A percentile compares a stretch with the other conserved stretches of the same genome.
phyloP scores from a whole-genome alignment of 2,797 vertebrate genomes.

The Pseudocheirus occidentalis region DNA sequence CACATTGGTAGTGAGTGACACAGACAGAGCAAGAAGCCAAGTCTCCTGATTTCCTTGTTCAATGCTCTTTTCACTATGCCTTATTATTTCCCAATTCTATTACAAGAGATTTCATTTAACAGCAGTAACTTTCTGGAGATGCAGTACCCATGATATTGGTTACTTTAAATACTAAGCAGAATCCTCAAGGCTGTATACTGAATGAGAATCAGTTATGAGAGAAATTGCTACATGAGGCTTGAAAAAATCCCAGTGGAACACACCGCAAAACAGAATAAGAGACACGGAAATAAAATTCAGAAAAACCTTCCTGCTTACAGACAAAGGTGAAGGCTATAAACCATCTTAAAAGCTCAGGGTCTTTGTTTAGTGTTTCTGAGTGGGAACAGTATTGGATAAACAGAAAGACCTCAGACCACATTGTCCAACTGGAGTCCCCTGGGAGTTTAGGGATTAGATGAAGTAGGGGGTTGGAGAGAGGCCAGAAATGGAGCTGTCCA shows the following conservation, averaged over 20 bases:
- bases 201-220: constrained; percentile 36
- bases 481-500: neutral
- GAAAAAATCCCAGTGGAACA: constrained; percentile 57
- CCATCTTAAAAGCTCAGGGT: neutral
- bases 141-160: constrained; percentile 27
- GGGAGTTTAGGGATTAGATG: neutral
- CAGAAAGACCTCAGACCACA: neutral
- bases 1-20: neutral
- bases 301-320: neutral
- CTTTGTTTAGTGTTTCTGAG: constrained; percentile 53
- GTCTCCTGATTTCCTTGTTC: neutral
- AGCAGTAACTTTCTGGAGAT: constrained; percentile 30
- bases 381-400: constrained; percentile 9
- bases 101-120: constrained; percentile 40
- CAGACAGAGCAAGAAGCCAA: neutral
- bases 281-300: constrained; percentile 12
- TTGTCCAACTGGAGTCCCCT: neutral
- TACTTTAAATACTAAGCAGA: constrained; percentile 32
- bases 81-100: constrained; percentile 21
- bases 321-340: constrained; percentile 48
- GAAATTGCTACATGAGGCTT: constrained; percentile 38
- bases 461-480: neutral
- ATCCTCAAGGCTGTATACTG: constrained; percentile 56
- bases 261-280: constrained; percentile 26
- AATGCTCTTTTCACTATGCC: neutral